Conservation (phyloP, 2,113 vertebrate genomes). For the Puffinus mauretanicus region DNA sequence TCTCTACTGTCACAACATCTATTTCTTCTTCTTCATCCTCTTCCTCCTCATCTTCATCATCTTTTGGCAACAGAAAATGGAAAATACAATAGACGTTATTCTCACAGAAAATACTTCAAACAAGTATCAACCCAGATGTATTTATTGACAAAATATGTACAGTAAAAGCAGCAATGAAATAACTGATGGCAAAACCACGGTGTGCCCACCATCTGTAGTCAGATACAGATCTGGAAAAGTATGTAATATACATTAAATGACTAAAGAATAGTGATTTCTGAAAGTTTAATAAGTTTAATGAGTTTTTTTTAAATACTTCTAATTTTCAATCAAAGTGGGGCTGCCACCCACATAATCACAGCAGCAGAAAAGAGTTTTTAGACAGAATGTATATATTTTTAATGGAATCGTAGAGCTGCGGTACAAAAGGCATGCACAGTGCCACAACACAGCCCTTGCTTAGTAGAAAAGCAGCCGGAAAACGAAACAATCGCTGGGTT, state of each 20-base stretch:
- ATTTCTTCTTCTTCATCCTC: constrained; percentile 96
- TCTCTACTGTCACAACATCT: constrained; percentile 94
- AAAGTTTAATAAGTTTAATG: not conserved
- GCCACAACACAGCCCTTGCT: constrained; percentile 52
- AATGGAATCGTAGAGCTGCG: not conserved
- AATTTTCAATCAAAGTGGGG: not conserved
- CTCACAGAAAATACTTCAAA: not conserved
- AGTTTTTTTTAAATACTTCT: not conserved
- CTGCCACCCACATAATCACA: not conserved
- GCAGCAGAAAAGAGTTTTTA: not conserved
- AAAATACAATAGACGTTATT: not conserved
- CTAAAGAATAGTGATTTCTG: not conserved
- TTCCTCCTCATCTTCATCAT: constrained; percentile 87
- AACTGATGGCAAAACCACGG: not conserved
- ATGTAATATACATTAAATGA: not conserved
- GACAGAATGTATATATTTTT: not conserved
- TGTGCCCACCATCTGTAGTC: not conserved
- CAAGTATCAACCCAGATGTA: not conserved
- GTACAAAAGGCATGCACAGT: constrained; percentile 41
- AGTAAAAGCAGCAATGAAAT: not conserved
- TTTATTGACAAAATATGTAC: not conserved
- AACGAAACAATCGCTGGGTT: constrained; percentile 77
- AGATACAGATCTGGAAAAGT: not conserved
- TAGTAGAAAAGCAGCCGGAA: constrained; percentile 70
- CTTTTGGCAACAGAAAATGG: constrained; percentile 37